Evolutionary conservation across 2,113 vertebrate species (phyloP), one percentile per base, ranked within the genome.

Genomic region (Upupa epops): DNA sequence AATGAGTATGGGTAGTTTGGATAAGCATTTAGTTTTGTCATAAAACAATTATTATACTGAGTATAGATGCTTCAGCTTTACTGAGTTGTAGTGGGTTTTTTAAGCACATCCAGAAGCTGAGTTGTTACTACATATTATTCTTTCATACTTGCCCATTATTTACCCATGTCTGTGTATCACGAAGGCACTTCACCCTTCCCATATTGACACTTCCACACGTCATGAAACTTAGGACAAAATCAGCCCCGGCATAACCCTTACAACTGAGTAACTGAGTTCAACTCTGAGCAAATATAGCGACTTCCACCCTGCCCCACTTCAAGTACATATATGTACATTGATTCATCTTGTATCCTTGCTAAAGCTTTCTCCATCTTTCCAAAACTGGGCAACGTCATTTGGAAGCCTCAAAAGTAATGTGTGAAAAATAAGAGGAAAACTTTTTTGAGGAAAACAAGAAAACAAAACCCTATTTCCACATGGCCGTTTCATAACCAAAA

Each of bases 191-290:
- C 74, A 83, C 56, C 58, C 19, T n/a, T 63, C 36, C 70, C 0
- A 0, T 34, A 58, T 26, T 73, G 59, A 45, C 69, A 81, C 69
- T 86, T 92, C 32, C 70, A 54, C 2, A 2, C 76, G 49, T 49
- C 63, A n/a, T 37, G 51, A 59, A 63, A 79, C 63, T 77, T 90
- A 36, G 0, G 1, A 74, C 59, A 84, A 85, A 89, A 84, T 82
- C 72, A 89, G 51, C 40, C 77, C 32, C 26, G 31, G 36, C 42
- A n/a, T 49, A 78, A 70, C 63, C 51, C 46, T 87, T 91, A 71
- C 68, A 94, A 71, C 54, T 73, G 22, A 69, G 4, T 83, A 85
- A 91, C 15, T 87, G 87, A 91, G 78, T 81, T 82, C 81, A 92
- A 8, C 70, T 90, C 70, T 58, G 54, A 91, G 78, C 55, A 93